These are phyloP conservation scores for Osedax fenrisi DNA, from an alignment of 2,888 invertebrate species.

Conservation along the genomic window DNA sequence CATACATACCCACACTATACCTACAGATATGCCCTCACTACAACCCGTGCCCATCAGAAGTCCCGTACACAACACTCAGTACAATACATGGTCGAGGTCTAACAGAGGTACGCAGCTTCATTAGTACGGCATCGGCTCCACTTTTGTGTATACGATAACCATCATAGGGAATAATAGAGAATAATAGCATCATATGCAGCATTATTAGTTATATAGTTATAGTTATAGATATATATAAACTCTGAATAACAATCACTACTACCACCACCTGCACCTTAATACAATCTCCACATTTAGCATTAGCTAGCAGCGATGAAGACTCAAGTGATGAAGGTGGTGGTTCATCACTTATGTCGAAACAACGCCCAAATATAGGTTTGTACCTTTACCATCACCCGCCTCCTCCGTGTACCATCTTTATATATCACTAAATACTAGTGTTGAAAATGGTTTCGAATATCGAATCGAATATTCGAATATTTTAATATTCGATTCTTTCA, in stretches of 20 bases:
- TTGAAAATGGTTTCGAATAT: too few relatives aligned
- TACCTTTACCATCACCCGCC: too few relatives aligned
- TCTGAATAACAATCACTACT: background rate
- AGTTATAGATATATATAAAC: background rate
- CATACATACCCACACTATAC: background rate
- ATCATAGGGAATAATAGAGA: too few relatives aligned
- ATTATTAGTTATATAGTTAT: background rate
- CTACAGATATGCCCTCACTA: background rate
- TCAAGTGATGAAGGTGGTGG: background rate
- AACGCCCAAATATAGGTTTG: too few relatives aligned
- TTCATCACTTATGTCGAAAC: too few relatives aligned
- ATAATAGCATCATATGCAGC: too few relatives aligned
- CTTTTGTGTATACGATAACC: too few relatives aligned
- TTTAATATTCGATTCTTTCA: too few relatives aligned
- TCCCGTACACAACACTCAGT: background rate
- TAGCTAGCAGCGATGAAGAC: background rate
- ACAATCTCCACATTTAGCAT: background rate
- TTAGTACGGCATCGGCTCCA: too few relatives aligned
- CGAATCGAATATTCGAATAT: too few relatives aligned
- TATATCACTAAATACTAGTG: too few relatives aligned
- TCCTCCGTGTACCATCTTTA: too few relatives aligned
- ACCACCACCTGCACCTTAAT: background rate
- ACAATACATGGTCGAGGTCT: background rate
- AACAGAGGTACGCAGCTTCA: background rate
- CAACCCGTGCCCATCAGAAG: background rate